phyloP scores from a whole-genome alignment of 30 jellyfish, hydroid and myxozoan species.

The Catostylus mosaicus region DNA sequence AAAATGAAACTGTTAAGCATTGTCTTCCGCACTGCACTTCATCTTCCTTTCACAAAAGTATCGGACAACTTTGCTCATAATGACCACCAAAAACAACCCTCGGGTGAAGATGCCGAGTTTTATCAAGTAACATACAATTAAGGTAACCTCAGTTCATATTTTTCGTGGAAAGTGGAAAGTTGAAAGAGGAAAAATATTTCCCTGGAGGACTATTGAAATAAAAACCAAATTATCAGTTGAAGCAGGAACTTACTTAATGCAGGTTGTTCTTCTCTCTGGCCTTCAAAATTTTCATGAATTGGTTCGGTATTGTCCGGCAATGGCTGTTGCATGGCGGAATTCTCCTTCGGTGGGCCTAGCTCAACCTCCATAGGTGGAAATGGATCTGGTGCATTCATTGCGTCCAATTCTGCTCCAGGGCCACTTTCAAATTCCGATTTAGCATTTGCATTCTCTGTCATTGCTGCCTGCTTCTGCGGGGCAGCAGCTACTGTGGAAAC shows the following conservation, averaged over 20 bases:
- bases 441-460: slow-evolving; percentile 21
- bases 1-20: no score
- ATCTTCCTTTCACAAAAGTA: no score
- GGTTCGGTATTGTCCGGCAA: slow-evolving; percentile 1
- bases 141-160: no score
- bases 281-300: neutral
- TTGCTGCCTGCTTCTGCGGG: slow-evolving; percentile 4
- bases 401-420: slow-evolving; percentile 35
- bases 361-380: slow-evolving; percentile 40
- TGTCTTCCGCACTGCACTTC: no score
- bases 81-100: no score
- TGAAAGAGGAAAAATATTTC: no score
- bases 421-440: slow-evolving; percentile 45
- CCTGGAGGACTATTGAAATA: no score
- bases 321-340: slow-evolving; percentile 27
- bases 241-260: slow-evolving; percentile 29
- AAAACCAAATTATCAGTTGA: no score
- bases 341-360: slow-evolving; percentile 53
- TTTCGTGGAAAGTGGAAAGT: no score
- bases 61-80: no score
- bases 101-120: no score
- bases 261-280: slow-evolving; percentile 25
- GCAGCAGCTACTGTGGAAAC: slow-evolving; percentile 16
- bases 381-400: slow-evolving; percentile 7
- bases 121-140: no score